Base-by-base conservation (phyloP, 2,888 invertebrate genomes). In the Pollenia labialis region DNA sequence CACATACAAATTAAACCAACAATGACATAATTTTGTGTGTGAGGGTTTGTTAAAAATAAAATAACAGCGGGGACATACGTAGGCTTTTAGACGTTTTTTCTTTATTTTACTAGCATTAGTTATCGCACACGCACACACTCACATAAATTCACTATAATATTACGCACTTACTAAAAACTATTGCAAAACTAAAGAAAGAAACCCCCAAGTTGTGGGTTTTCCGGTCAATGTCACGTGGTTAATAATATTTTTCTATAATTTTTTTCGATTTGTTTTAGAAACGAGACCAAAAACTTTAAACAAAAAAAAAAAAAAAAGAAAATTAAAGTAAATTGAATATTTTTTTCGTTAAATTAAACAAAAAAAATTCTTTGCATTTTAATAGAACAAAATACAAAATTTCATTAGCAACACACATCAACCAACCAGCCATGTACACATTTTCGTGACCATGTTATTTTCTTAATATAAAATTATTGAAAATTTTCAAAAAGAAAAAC, bases 151-250 rank as follows among this genome's bases (percentile, higher is more conserved):
- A 32, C 32, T 32, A 32, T 2, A 32, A 32, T 32, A 32, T 6
- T 32, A 32, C 32, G 32, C 32, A 32, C 4, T 32, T 6, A 6
- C 32, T 32, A 32, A 6, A 32, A 6, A 32, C 32, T 32, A 32
- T 32, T 2, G 23, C 2, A 23, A 23, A 23, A 23, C 58, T 18
- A 1, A 64, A 10, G 6, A 42, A 9, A 11, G n/a, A n/a, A 56
- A 46, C 48, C 2, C 1, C 44, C 40, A 50, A 23, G 18, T 58
- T 75, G 44, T 72, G 58, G 76, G 48, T 72, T 71, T 76, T 76
- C 64, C 76, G 81, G 54, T 76, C 76, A 85, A 64, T 81, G 85
- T 76, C 81, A 85, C 52, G 58, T 56, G 9, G 14, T 44, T 44
- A 56, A 44, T 56, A 56, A 50, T 48, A 10, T 69, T 44, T 14